Evolutionary conservation across 2,888 invertebrate genomes (phyloP).

Genomic region (Nymphalis urticae): DNA sequence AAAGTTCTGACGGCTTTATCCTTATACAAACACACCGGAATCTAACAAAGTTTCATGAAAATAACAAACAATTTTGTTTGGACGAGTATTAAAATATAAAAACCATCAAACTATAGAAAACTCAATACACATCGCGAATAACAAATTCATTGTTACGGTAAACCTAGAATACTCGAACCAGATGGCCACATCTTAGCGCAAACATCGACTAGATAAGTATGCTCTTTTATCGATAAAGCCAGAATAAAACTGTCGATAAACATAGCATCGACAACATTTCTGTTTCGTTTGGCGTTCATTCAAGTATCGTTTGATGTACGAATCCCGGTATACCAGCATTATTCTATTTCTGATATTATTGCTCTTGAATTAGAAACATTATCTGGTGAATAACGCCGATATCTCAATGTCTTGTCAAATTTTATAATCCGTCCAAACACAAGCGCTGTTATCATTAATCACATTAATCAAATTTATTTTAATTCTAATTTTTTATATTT

Average conservation of each 20-base stretch:
- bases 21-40: no score
- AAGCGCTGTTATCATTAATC: no score
- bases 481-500: no score
- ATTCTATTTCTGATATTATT: constrained; percentile 30
- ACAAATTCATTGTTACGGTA: background rate
- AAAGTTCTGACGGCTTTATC: no score
- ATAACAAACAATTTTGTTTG: background rate
- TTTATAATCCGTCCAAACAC: background rate
- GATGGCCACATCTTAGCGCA: constrained; percentile 24
- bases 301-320: constrained; percentile 44
- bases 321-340: constrained; percentile 16
- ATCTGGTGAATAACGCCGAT: background rate
- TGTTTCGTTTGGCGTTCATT: constrained; percentile 58
- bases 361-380: constrained; percentile 25
- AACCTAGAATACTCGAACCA: constrained; percentile 16
- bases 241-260: constrained; percentile 52
- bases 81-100: background rate
- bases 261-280: constrained; percentile 42
- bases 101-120: background rate
- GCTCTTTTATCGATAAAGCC: constrained; percentile 57
- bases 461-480: no score
- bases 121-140: background rate
- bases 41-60: background rate
- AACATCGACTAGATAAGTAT: constrained; percentile 48
- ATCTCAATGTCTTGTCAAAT: background rate